Conservation (phyloP, 1,140 invertebrate genomes). For the Zaprionus tsacasi region DNA sequence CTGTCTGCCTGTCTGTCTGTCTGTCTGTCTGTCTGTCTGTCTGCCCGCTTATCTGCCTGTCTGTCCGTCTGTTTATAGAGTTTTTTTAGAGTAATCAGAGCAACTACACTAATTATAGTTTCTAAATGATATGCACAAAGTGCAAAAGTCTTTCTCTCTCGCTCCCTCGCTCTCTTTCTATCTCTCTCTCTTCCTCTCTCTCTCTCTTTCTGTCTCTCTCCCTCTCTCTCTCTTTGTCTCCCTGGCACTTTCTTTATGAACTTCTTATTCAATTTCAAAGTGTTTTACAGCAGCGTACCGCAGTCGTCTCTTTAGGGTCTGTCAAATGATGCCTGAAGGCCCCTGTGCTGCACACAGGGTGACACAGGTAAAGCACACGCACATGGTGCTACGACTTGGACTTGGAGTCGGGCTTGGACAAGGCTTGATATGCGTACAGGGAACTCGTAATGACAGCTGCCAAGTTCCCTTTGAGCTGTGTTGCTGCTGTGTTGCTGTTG, state of each 20-base stretch:
- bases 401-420: background rate
- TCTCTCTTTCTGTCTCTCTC: too few relatives aligned
- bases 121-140: too few relatives aligned
- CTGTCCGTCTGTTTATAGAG: too few relatives aligned
- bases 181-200: too few relatives aligned
- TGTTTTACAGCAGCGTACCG: background rate
- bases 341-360: background rate
- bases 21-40: too few relatives aligned
- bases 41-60: too few relatives aligned
- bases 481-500: conserved; percentile 9
- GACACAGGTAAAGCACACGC: conserved; percentile 25
- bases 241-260: background rate
- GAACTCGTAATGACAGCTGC: conserved; percentile 64
- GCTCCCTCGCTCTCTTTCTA: too few relatives aligned
- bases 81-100: too few relatives aligned
- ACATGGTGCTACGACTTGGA: background rate
- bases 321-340: background rate
- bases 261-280: background rate
- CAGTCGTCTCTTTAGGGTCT: background rate
- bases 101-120: too few relatives aligned
- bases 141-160: too few relatives aligned
- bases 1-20: too few relatives aligned
- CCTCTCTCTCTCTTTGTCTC: too few relatives aligned
- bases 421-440: conserved; percentile 21
- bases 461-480: conserved; percentile 22